Conservation (phyloP, 2,113 vertebrate species). For the Plecturocebus donacophilus region DNA sequence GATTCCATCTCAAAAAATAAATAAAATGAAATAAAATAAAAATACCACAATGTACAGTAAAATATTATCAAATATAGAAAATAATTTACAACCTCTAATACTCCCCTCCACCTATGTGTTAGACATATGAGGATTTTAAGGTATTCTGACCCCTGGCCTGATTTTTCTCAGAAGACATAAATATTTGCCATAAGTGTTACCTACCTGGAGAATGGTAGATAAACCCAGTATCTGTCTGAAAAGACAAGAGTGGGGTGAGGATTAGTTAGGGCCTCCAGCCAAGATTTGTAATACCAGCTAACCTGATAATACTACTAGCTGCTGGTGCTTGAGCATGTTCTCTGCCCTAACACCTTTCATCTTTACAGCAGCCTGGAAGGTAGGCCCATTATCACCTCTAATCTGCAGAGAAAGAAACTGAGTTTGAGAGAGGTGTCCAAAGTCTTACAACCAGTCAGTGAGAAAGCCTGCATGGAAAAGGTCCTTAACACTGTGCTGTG, state of each 20-base stretch:
- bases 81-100: not conserved
- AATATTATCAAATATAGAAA: not conserved
- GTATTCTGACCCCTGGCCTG: not conserved
- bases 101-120: not conserved
- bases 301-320: not conserved
- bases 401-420: not conserved
- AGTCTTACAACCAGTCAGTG: not conserved
- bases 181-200: not conserved
- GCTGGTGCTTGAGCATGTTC: too few species aligned
- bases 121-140: not conserved
- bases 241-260: slow-evolving; percentile 33
- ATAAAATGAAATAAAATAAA: not conserved
- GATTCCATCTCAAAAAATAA: too few species aligned
- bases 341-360: not conserved
- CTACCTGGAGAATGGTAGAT: slow-evolving; percentile 81
- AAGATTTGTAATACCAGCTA: not conserved
- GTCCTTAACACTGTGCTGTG: not conserved
- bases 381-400: not conserved
- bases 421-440: not conserved
- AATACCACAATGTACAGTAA: not conserved
- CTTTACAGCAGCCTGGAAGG: not conserved
- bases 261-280: not conserved
- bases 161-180: not conserved
- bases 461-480: not conserved
- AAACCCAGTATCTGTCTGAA: slow-evolving; percentile 82